These are phyloP conservation scores for Chrysomallon squamiferum DNA, from an alignment of 1,140 invertebrate genomes.

Conservation along the genomic window DNA sequence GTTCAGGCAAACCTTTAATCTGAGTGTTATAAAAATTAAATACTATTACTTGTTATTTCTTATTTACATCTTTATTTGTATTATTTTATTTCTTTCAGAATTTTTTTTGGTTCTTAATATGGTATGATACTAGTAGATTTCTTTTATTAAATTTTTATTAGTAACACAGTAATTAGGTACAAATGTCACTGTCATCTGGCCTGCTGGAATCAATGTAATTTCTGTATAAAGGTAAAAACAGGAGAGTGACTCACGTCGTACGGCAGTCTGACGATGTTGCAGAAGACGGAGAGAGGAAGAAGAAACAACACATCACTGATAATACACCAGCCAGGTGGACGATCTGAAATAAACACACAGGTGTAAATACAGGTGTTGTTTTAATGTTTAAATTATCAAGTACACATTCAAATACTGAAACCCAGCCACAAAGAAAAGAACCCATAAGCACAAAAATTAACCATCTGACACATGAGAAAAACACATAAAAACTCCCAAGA, in stretches of 20 bases:
- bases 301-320: conserved; percentile 76
- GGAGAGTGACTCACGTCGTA: conserved; percentile 64
- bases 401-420: not conserved
- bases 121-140: too few relatives aligned
- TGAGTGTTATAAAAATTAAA: too few relatives aligned
- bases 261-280: conserved; percentile 72
- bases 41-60: too few relatives aligned
- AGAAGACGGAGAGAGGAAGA: conserved; percentile 76
- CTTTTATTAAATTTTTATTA: too few relatives aligned
- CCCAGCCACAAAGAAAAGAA: conserved; percentile 6
- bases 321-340: conserved; percentile 72
- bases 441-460: not conserved
- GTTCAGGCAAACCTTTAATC: conserved; percentile 67
- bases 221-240: too few relatives aligned
- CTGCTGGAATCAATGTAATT: too few relatives aligned
- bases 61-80: not conserved
- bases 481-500: too few relatives aligned
- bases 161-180: too few relatives aligned
- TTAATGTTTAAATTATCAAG: too few relatives aligned
- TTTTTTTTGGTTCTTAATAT: not conserved
- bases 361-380: too few relatives aligned
- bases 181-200: too few relatives aligned
- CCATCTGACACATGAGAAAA: not conserved
- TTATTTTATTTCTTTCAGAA: too few relatives aligned
- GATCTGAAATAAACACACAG: not conserved